Base-by-base conservation (phyloP, 2,113 vertebrate genomes). In the Psilopsiagon aurifrons region DNA sequence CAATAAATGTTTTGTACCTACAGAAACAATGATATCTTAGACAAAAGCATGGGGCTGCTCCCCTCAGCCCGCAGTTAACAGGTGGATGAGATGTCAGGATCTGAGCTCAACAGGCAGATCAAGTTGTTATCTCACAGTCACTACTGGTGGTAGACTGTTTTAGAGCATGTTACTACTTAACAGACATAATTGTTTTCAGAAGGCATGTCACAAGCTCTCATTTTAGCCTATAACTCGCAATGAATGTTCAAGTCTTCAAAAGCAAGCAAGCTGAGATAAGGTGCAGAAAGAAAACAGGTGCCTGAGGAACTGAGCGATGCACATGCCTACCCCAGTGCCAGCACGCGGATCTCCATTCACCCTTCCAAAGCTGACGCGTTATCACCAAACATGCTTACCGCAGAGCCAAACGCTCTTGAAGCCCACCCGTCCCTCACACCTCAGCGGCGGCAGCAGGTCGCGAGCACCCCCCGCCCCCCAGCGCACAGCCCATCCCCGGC, bases 321-420 rank as follows among this genome's bases (percentile, higher is more conserved):
- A 1, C 4, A 1, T 1, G 23, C 2, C 15, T 4, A 0, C 3
- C 27, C 25, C 12, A 9, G 0, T 0, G 1, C 47, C 20, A 5
- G 28, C 23, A 1, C 5, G 14, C 3, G 46, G 2, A 10, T 3
- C 31, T 6, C 4, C 37, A 1, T 5, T 4, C 2, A 25, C n/a
- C 44, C 39, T 64, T 24, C 43, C 20, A 3, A 22, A 31, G 6
- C 10, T 5, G 24, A n/a, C 0, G 3, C n/a, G 9, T 20, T 25
- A 16, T 9, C 9, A 7, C 81, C 60, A 4, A 2, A 9, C 43
- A 0, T 1, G 43, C 19, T 13, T 7, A 4, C 29, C 4, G 3
- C 41, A 10, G 17, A 9, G 33, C 55, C 9, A 2, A 31, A 0
- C 3, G 23, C 29, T 11, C 73, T 4, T 9, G 31, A n/a, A 57